phyloP scores from a whole-genome alignment of 2,113 vertebrate genomes.

The Cheilinus undulatus region DNA sequence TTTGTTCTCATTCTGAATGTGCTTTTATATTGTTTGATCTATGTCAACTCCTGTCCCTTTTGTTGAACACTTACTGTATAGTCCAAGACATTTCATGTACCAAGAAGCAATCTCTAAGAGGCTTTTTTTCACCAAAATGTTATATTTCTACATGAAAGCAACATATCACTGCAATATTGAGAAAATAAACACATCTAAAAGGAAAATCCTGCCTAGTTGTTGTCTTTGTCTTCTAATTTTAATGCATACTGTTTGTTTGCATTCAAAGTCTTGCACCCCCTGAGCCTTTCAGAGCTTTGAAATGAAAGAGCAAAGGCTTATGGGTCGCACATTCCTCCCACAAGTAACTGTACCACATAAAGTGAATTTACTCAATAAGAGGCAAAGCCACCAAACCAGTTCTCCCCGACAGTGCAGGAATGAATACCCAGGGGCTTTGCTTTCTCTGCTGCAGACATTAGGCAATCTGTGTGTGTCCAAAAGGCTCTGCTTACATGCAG shows the following conservation, averaged over 20 bases:
- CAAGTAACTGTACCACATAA: slow-evolving; percentile 45
- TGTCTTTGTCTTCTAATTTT: slow-evolving; percentile 24
- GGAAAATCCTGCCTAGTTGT: not conserved
- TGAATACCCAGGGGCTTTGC: slow-evolving; percentile 38
- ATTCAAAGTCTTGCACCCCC: not conserved
- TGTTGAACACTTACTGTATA: not conserved
- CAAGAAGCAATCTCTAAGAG: not conserved
- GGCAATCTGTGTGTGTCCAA: not conserved
- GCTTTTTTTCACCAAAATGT: slow-evolving; percentile 18
- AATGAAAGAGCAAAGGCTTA: slow-evolving; percentile 46
- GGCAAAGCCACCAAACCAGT: slow-evolving; percentile 67
- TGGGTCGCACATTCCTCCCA: slow-evolving; percentile 28
- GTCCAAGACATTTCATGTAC: slow-evolving; percentile 23
- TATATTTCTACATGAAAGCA: slow-evolving; percentile 51
- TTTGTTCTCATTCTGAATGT: slow-evolving; percentile 42
- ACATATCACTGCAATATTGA: slow-evolving; percentile 45
- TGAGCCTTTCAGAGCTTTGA: slow-evolving; percentile 12
- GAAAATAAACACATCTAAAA: slow-evolving; percentile 69
- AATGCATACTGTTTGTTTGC: not conserved
- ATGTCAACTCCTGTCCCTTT: slow-evolving; percentile 27
- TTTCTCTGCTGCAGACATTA: slow-evolving; percentile 27
- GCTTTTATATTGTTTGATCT: slow-evolving; percentile 52
- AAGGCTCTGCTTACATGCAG: slow-evolving; percentile 15
- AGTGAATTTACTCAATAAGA: slow-evolving; percentile 54
- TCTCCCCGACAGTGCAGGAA: slow-evolving; percentile 40